A percentile compares a stretch with the other conserved stretches of the same genome.
Evolutionary conservation across 2,888 invertebrate genomes (phyloP).

Genomic region (Amphipyra tragopoginis): DNA sequence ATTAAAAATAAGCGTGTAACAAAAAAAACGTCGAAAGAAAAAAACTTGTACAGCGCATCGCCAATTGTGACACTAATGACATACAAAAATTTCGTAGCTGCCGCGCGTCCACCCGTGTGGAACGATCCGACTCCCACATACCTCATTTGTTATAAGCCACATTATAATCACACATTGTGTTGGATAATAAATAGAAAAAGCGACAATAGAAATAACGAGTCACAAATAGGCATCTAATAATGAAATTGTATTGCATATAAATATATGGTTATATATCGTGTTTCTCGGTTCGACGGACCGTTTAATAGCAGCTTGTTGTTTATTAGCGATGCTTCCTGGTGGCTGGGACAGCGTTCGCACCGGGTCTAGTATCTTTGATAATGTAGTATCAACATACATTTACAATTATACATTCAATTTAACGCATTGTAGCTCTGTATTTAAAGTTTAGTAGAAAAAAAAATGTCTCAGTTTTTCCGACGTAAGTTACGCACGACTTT

Average conservation of each 20-base stretch:
- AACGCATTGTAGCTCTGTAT: slow-evolving; percentile 14
- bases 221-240: slow-evolving; percentile 88
- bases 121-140: slow-evolving; percentile 82
- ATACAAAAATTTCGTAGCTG: slow-evolving; percentile 56
- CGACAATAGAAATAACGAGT: slow-evolving; percentile 88
- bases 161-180: slow-evolving; percentile 88
- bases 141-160: slow-evolving; percentile 84
- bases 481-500: too few species aligned
- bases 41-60: slow-evolving; percentile 44
- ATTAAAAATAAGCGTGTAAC: slow-evolving; percentile 50
- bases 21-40: slow-evolving; percentile 34
- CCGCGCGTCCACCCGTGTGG: slow-evolving; percentile 73
- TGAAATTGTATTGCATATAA: slow-evolving; percentile 88
- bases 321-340: slow-evolving; percentile 80
- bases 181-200: slow-evolving; percentile 88
- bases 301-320: slow-evolving; percentile 81
- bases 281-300: slow-evolving; percentile 84
- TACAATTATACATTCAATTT: slow-evolving; percentile 26
- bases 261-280: slow-evolving; percentile 82
- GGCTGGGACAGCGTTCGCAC: slow-evolving; percentile 34
- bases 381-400: slow-evolving; percentile 15
- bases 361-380: slow-evolving; percentile 37
- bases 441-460: background rate
- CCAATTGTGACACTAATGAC: slow-evolving; percentile 60
- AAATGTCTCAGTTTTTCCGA: too few species aligned